Conservation (phyloP, 2,797 vertebrate species). For the Tragelaphus oryx region DNA sequence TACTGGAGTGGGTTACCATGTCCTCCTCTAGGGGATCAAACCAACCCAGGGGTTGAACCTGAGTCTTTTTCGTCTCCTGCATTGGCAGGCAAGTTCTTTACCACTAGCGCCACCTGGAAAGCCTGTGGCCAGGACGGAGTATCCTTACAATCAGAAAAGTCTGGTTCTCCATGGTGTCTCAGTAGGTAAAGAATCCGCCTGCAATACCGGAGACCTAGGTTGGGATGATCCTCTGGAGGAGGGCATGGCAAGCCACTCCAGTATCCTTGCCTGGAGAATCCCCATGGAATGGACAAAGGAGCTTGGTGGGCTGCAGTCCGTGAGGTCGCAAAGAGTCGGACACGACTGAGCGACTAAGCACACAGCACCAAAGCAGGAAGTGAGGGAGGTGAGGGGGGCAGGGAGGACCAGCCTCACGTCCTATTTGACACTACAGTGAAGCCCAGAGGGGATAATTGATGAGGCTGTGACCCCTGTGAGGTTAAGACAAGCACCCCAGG, state of each 20-base stretch:
- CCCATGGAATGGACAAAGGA: not conserved
- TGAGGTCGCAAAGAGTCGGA: not conserved
- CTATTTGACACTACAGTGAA: not conserved
- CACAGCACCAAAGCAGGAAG: not conserved
- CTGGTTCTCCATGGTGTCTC: not conserved
- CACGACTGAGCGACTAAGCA: not conserved
- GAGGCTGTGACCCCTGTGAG: not conserved
- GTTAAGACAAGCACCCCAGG: not conserved
- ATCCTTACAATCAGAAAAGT: not conserved
- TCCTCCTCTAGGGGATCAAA: not conserved
- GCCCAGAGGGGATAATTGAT: not conserved
- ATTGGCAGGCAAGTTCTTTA: not conserved
- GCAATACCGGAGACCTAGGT: not conserved
- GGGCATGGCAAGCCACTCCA: not conserved
- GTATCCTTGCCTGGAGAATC: not conserved
- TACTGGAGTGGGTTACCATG: not conserved
- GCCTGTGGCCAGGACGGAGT: not conserved
- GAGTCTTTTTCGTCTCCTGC: not conserved
- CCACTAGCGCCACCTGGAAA: not conserved
- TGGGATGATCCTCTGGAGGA: not conserved
- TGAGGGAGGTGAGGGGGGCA: not conserved
- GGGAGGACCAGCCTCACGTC: not conserved
- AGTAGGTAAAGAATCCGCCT: not conserved
- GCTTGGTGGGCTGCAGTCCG: not conserved
- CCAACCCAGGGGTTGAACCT: not conserved